A percentile compares a stretch with the other conserved stretches of the same genome.
phyloP scores from a whole-genome alignment of 2,888 invertebrate genomes.

The Drosophila eohydei region DNA sequence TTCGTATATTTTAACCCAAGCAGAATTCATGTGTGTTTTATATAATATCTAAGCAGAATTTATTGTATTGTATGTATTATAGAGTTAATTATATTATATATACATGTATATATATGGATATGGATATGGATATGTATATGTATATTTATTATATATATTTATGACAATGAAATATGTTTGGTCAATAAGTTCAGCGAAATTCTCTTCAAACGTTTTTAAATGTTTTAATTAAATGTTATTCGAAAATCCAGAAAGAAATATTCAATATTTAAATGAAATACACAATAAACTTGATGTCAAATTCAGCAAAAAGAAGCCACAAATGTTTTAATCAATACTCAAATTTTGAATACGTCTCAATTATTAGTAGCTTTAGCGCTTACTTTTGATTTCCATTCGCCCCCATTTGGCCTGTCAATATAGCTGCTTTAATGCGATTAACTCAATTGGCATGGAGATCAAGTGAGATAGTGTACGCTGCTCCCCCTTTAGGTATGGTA shows the following conservation, averaged over 20 bases:
- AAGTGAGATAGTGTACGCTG: constrained; percentile 1
- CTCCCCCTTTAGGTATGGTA: background rate
- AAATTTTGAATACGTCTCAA: background rate
- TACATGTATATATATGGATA: constrained; percentile 19
- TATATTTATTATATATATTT: constrained; percentile 15
- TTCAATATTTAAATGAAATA: constrained; percentile 63
- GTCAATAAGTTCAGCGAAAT: constrained; percentile 44
- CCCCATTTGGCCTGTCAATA: background rate
- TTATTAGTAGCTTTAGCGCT: constrained; percentile 7
- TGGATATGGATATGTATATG: background rate
- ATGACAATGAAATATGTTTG: constrained; percentile 19
- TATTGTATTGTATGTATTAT: constrained; percentile 38
- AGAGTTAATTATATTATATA: constrained; percentile 21
- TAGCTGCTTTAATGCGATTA: constrained; percentile 66
- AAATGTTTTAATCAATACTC: background rate
- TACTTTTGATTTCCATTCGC: background rate
- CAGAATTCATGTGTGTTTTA: constrained; percentile 18
- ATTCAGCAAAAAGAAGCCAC: constrained; percentile 26
- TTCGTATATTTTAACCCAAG: constrained; percentile 46
- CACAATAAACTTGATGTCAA: constrained; percentile 70
- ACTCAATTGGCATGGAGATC: constrained; percentile 52
- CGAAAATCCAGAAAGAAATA: constrained; percentile 43
- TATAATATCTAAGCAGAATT: constrained; percentile 38
- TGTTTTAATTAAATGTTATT: constrained; percentile 73
- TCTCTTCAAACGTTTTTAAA: constrained; percentile 64